Evolutionary conservation across 2,888 invertebrate genomes (phyloP), one percentile per base, ranked within the genome.

Genomic region (Melangyna quadrimaculata): DNA sequence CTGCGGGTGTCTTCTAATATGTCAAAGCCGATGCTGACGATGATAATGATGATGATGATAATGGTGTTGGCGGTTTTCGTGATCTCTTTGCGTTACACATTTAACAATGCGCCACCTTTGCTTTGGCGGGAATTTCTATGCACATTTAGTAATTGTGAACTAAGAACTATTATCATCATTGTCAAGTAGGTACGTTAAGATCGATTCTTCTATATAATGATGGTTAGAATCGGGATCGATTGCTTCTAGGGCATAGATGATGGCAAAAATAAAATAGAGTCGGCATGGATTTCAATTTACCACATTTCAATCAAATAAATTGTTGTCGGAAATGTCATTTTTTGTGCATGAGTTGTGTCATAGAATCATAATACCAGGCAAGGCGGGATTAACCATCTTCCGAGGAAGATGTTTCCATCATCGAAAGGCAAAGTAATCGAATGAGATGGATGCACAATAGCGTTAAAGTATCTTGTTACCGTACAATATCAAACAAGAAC

Each of bases 1-100:
- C 77, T 80, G 75, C 72, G 81, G 86, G 84, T 72, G 84, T 80
- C 86, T 86, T 81, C 81, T 80, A 73, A 72, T 72, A 45, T 81
- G 80, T 84, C 84, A 80, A 72, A 75, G 80, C 45, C 75, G 51
- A 45, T 35, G 77, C 45, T 48, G 35, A 51, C 37, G 63, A 51
- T 12, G 24, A 37, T n/a, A n/a, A 37, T 43, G 27, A 57, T 65
- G 61, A 51, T 35, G 35, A 48, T 14, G 67, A 29, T 48, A 40
- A 61, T 55, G 37, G 53, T 75, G 79, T 78, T 82, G 53, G 72
- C n/a, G 69, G 73, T 75, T 75, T 71, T 43, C 51, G 35, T 69
- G 61, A 82, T 78, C 57, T 78, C 53, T 70, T 37, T 37, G 55
- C 63, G 37, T 40, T 72, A 40, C 59, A 69, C 59, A 79, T 35